Base-by-base conservation (phyloP, 30 jellyfish, hydroid and myxozoan genomes). In the Nemopilema nomurai region DNA sequence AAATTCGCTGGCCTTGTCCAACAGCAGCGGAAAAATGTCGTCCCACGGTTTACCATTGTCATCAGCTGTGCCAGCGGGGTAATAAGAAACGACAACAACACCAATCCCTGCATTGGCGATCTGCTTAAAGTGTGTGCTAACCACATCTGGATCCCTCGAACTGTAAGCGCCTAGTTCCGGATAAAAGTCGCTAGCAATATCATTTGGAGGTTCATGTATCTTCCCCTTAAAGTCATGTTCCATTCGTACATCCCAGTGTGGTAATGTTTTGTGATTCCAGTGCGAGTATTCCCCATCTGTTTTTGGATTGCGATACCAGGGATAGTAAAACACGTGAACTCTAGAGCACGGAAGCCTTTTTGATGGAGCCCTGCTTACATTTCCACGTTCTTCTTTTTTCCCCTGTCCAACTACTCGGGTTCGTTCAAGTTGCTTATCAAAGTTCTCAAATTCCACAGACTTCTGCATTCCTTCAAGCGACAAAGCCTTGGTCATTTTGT, bases 291-390 rank as follows among this genome's bases (percentile, higher is more conserved):
- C 81, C 52, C 90, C 90, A 83, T 94, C 99, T 18, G 25, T 33
- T n/a, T 67, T 71, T n/a, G 97, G 97, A 78, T 85, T 94, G 71
- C 96, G 90, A 63, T 94, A 94, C 99, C 99, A 94, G 0, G 99
- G 97, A 86, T 94, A 94, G 71, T 94, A 94, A 69, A 94, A 94
- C 0, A 80, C 81, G 81, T 94, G 99, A 29, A 94, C 92, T 18
- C 71, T 85, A 21, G 85, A 22, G 86, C 99, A 94, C 0, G 97
- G 97, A 1, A 30, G 18, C 1, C 23, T 1, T 8, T 30, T 65
- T 19, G 18, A n/a, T 8, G 49, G 17, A 4, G 24, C 19, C 28
- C 3, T 9, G 16, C 24, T 52, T 16, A 8, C 23, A 4, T 76
- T 21, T 76, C 26, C 26, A 6, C 16, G 28, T 4, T 72, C 13